Percentiles rank a stretch among this genome's conserved stretches.
Conservation (phyloP, 2,113 vertebrate species). For the Podarcis raffonei region DNA sequence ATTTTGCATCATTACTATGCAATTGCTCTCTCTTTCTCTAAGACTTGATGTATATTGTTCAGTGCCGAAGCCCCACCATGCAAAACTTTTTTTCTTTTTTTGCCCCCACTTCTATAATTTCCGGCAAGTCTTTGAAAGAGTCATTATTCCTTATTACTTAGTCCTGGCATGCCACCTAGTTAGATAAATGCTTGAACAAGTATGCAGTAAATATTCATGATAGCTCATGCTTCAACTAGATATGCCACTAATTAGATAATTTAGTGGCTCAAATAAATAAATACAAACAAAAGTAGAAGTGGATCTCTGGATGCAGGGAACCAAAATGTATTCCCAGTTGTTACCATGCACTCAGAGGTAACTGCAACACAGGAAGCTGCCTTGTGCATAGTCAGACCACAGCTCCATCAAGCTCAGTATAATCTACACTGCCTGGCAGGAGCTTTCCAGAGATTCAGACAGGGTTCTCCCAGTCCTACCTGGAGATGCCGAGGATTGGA, state of each 20-base stretch:
- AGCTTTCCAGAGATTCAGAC: no score
- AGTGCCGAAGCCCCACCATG: slow-evolving; percentile 64
- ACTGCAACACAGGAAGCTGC: background rate
- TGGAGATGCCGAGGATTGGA: no score
- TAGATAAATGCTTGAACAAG: slow-evolving; percentile 84
- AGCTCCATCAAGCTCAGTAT: no score
- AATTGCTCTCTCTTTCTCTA: slow-evolving; percentile 74
- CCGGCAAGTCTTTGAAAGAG: slow-evolving; percentile 79
- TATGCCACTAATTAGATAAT: slow-evolving; percentile 86
- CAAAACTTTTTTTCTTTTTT: slow-evolving; percentile 67
- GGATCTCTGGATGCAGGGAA: slow-evolving; percentile 54
- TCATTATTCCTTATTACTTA: slow-evolving; percentile 85
- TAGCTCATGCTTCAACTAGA: slow-evolving; percentile 81
- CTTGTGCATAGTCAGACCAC: no score
- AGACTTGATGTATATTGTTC: slow-evolving; percentile 76
- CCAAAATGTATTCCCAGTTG: slow-evolving; percentile 52
- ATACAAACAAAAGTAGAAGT: slow-evolving; percentile 76
- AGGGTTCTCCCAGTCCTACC: no score
- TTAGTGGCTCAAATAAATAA: slow-evolving; percentile 83
- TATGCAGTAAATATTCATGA: slow-evolving; percentile 84
- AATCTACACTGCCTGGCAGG: no score
- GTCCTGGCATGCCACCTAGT: slow-evolving; percentile 82
- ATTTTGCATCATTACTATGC: slow-evolving; percentile 82
- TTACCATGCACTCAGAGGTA: background rate
- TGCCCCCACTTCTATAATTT: slow-evolving; percentile 73